Evolutionary conservation across 37 sponge, comb jelly and placozoan genomes (phyloP).

Genomic region (Geodia barretti): DNA sequence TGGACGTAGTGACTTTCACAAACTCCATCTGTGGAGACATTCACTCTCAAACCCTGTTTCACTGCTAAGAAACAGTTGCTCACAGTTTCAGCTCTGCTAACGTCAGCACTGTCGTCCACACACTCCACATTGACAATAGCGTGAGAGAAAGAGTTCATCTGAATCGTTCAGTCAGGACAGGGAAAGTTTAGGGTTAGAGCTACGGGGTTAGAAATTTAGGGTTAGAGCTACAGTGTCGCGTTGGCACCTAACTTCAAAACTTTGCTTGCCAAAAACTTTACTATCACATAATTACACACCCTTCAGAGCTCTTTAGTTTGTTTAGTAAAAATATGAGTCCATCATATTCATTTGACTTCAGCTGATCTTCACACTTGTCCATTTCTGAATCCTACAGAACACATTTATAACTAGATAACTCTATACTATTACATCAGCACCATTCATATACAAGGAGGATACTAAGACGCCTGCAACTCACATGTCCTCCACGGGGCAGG

Average conservation of each 20-base stretch:
- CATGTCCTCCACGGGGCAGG: conserved; percentile 26
- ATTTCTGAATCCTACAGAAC: too few relatives aligned
- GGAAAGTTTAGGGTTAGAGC: too few relatives aligned
- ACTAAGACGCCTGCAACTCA: not conserved
- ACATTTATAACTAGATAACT: too few relatives aligned
- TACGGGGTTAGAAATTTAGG: too few relatives aligned
- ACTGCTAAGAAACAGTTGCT: not conserved
- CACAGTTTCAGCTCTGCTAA: not conserved
- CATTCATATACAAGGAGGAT: not conserved
- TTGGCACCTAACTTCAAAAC: too few relatives aligned
- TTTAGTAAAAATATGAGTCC: not conserved
- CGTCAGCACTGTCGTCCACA: not conserved
- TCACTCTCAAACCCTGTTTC: not conserved
- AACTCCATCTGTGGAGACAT: conserved; percentile 2
- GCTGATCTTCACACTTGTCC: not conserved
- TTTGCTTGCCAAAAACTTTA: too few relatives aligned
- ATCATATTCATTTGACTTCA: not conserved
- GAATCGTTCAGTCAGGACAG: not conserved
- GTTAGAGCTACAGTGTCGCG: not conserved
- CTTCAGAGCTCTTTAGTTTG: not conserved
- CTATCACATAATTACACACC: not conserved
- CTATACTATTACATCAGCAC: too few relatives aligned
- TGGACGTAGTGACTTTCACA: not conserved
- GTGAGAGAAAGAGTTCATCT: not conserved
- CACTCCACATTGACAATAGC: conserved; percentile 7